Evolutionary conservation across 1,140 invertebrate genomes (phyloP).

Genomic region (Conopomorpha cramerella): DNA sequence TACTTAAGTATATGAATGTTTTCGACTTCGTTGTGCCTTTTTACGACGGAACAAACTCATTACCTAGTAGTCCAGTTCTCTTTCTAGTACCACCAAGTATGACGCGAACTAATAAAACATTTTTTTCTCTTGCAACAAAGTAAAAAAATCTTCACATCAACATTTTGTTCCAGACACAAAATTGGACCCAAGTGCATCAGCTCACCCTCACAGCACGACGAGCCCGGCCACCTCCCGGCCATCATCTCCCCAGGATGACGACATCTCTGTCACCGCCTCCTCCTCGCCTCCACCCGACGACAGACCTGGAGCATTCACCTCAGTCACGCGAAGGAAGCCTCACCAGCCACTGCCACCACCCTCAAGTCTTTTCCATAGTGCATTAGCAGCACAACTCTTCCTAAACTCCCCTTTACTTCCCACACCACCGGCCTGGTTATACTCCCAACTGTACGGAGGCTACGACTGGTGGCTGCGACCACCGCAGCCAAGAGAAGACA

Average conservation of each 20-base stretch:
- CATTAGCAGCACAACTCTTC: constrained; percentile 70
- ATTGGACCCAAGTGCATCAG: constrained; percentile 36
- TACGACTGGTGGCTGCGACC: constrained; percentile 68
- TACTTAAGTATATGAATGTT: too few relatives aligned
- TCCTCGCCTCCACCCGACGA: constrained; percentile 52
- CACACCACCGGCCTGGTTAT: constrained; percentile 75
- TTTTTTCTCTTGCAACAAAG: too few relatives aligned
- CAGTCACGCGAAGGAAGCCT: constrained; percentile 50
- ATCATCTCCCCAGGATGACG: constrained; percentile 63
- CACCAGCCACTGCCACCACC: constrained; percentile 48
- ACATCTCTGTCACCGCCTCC: constrained; percentile 72
- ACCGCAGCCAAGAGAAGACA: constrained; percentile 44
- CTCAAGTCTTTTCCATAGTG: constrained; percentile 66
- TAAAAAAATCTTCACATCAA: neutral
- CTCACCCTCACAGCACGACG: constrained; percentile 67
- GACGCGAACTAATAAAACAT: too few relatives aligned
- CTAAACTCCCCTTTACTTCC: constrained; percentile 71
- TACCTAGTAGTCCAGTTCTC: too few relatives aligned
- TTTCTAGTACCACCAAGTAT: too few relatives aligned
- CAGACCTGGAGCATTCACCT: constrained; percentile 56
- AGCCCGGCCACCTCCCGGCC: constrained; percentile 62
- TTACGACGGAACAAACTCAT: too few relatives aligned
- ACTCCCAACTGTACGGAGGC: constrained; percentile 69
- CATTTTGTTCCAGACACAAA: constrained; percentile 25
- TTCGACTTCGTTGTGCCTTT: too few relatives aligned